Evolutionary conservation across 2,113 vertebrate genomes (phyloP), one percentile per base, ranked within the genome.

Genomic region (Toxostoma redivivum): DNA sequence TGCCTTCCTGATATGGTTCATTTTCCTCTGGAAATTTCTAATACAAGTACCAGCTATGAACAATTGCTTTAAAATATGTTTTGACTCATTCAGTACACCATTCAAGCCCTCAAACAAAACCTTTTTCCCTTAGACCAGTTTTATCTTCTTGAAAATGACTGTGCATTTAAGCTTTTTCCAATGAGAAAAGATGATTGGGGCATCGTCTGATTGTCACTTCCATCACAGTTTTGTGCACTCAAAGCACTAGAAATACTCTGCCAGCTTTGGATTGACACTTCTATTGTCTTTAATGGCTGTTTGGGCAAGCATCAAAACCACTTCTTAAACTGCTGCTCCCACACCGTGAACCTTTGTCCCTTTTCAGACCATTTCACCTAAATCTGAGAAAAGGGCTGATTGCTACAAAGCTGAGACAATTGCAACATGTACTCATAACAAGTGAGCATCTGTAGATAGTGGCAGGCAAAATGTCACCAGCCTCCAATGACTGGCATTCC

Each of bases 311-410:
- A 87, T 86, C 67, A 91, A 86, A 90, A 51, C 45, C 48, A 11
- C 54, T 77, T 54, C 77, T 84, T 90, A 54, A 81, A 84, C 57
- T 86, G 24, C 73, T 35, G 11, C 66, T 87, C 45, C 77, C 42
- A 60, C 50, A 47, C 60, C 58, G 71, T 31, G 53, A 78, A 71
- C 69, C 47, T 90, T 47, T 86, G 62, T 92, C 31, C 53, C 31
- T 94, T 95, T 97, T 91, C 78, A 96, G 86, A 53, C 47, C 42
- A 67, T 96, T 96, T 97, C 90, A 91, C 90, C 92, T 86, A 92
- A 94, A 96, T 88, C 82, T 10, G 86, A 95, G 95, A 70, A 73
- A 93, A 96, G 82, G 79, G 81, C 54, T 57, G 90, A 94, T 97
- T 57, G 80, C 78, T 93, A 83, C 61, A 78, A 94, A 95, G 91